Conservation (phyloP, 2,888 invertebrate species). For the Noctua janthina region DNA sequence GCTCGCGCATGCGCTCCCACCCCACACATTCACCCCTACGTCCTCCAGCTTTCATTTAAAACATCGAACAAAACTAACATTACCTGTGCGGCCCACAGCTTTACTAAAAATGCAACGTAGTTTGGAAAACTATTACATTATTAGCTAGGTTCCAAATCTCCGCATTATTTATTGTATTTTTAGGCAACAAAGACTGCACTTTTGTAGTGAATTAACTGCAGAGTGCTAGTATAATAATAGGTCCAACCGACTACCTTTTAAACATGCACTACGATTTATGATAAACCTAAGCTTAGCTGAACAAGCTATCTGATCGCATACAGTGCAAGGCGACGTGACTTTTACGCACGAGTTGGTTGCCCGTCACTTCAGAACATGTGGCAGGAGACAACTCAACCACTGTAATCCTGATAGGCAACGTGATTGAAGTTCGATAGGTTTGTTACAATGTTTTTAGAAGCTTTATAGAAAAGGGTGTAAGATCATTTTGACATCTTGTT, state of each 20-base stretch:
- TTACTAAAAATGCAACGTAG: conserved; percentile 11
- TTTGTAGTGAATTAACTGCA: background rate
- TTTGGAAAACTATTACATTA: conserved; percentile 15
- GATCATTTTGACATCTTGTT: background rate
- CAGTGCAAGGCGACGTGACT: conserved; percentile 27
- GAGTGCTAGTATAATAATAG: background rate
- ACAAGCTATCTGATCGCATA: background rate
- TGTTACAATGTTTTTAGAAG: conserved; percentile 11
- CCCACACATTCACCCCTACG: conserved; percentile 70
- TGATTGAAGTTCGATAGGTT: conserved; percentile 1
- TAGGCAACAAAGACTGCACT: background rate
- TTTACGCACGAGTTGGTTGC: conserved; percentile 48
- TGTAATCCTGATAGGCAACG: conserved; percentile 15
- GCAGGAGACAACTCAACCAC: conserved; percentile 23
- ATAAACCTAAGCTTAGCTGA: background rate
- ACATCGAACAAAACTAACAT: conserved; percentile 65
- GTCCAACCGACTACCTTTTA: background rate
- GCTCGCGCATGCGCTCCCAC: conserved; percentile 84
- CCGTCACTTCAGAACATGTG: conserved; percentile 34
- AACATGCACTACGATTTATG: conserved; percentile 4
- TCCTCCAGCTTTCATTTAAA: conserved; percentile 65
- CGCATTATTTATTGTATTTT: background rate
- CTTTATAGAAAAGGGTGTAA: background rate
- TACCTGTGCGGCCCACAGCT: conserved; percentile 57
- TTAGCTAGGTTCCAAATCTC: background rate